Evolutionary conservation across 2,113 vertebrate species (phyloP), one percentile per base, ranked within the genome.

Genomic region (Smithornis capensis): DNA sequence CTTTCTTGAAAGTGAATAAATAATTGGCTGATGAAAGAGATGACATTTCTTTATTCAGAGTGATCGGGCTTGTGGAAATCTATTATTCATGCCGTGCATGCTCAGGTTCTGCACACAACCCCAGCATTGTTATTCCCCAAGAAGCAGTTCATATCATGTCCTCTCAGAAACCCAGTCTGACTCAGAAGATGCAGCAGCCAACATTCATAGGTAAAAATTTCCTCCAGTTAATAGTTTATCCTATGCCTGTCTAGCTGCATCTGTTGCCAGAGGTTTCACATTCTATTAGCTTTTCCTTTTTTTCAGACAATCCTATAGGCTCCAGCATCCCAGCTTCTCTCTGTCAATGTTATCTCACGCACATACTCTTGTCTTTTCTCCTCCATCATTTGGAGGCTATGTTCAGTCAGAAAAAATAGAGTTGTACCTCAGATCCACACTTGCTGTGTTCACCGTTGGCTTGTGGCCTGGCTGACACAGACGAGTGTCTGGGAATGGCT

Each of bases 1-100:
- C 28, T 42, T 68, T 92, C 40, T 33, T 64, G 68, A 73, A 87
- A 83, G 35, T 37, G 79, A 90, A 81, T 49, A 92, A 80, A 69
- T 60, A 84, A 82, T 52, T 65, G 64, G 31, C 52, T 89, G 63
- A 56, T 70, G 75, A 47, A 50, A 70, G 57, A 77, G 24, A 38
- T 4, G 10, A 9, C 1, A 0, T 76, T 79, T 82, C 74, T 94
- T 92, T 90, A 89, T 53, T 64, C 74, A 62, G 23, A 52, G 25
- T 23, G 23, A 18, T 69, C 1, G 0, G 83, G 24, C 29, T 56
- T 33, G 8, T 77, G 35, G 55, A 92, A 95, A 81, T 92, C 33
- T 55, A 18, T 55, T 87, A 60, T 82, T 85, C 38, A 57, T 2
- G 1, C 69, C 52, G 14, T 27, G 25, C 19, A 57, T 0, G 0